These are phyloP conservation scores for Andinoacara biseriatus DNA, from an alignment of 2,113 vertebrate species.

Conservation along the genomic window DNA sequence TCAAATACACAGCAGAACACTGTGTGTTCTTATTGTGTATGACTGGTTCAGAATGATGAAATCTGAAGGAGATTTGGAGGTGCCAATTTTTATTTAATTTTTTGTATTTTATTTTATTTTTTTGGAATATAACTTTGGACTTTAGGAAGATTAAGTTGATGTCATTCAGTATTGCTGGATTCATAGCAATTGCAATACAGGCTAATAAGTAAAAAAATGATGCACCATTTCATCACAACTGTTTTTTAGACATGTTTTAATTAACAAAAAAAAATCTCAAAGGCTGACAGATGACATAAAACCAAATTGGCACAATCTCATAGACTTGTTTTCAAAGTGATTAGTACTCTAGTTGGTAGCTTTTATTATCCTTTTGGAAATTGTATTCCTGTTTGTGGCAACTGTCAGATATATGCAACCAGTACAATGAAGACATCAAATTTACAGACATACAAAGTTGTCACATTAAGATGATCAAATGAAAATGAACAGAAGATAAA, in stretches of 20 bases:
- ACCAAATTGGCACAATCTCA: not conserved
- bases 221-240: not conserved
- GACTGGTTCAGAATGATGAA: not conserved
- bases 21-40: not conserved
- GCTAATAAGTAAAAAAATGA: not conserved
- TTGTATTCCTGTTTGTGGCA: not conserved
- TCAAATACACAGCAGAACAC: not conserved
- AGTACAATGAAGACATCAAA: not conserved
- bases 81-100: too few relatives aligned
- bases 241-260: not conserved
- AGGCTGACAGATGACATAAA: not conserved
- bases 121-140: not conserved
- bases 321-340: not conserved
- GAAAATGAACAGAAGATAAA: not conserved
- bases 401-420: not conserved
- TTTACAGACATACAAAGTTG: not conserved
- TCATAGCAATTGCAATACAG: not conserved
- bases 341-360: not conserved
- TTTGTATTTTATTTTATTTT: too few relatives aligned
- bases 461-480: not conserved
- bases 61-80: not conserved
- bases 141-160: not conserved
- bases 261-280: not conserved
- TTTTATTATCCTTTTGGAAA: not conserved
- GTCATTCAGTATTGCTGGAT: not conserved